These are phyloP conservation scores for Cheumatopsyche charites DNA, from an alignment of 1,140 invertebrate species.

Conservation along the genomic window DNA sequence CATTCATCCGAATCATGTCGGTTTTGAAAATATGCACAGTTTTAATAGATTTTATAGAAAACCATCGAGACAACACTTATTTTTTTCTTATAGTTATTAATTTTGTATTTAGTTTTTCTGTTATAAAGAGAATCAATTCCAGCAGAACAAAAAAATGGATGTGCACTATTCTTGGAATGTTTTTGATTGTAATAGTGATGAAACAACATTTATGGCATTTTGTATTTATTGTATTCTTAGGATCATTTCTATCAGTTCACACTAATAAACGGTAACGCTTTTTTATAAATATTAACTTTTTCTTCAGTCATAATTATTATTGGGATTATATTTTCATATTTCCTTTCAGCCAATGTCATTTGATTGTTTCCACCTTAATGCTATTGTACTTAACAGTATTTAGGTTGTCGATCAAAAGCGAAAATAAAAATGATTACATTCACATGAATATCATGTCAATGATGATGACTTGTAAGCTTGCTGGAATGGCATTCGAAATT, in stretches of 20 bases:
- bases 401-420: conserved; percentile 20
- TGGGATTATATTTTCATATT: neutral
- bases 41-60: too few species aligned
- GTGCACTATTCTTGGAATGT: conserved; percentile 29
- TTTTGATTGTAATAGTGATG: conserved; percentile 19
- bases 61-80: neutral
- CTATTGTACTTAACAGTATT: conserved; percentile 27
- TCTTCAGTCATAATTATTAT: neutral
- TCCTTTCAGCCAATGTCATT: conserved; percentile 35
- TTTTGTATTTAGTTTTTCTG: conserved; percentile 14
- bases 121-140: conserved; percentile 13
- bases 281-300: neutral
- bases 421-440: neutral
- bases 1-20: too few species aligned
- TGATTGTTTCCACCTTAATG: conserved; percentile 21
- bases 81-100: neutral
- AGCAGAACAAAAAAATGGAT: conserved; percentile 31
- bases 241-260: neutral
- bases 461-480: conserved; percentile 34
- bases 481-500: conserved; percentile 42
- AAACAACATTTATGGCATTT: conserved; percentile 31
- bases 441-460: conserved; percentile 33
- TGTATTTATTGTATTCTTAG: neutral
- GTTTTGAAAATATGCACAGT: neutral
- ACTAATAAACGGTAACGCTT: neutral